phyloP scores from a whole-genome alignment of 1,140 invertebrate species.

The Hestina assimilis region DNA sequence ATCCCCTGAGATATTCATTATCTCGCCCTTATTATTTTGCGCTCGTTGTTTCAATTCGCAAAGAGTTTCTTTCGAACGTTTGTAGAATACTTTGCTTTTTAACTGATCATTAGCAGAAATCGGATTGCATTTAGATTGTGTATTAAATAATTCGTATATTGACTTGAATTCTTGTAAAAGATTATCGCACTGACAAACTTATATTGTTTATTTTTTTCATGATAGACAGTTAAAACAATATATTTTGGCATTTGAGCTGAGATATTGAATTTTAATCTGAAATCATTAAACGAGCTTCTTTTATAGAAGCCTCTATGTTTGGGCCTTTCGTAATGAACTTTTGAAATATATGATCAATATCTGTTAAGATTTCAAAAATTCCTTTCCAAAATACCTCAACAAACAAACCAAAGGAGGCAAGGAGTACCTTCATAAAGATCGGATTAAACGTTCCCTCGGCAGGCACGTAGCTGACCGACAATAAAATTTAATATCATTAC shows the following conservation, averaged over 20 bases:
- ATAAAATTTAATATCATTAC: slow-evolving; percentile 40
- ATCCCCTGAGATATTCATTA: slow-evolving; percentile 28
- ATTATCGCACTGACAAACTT: too few relatives aligned
- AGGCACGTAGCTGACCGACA: slow-evolving; percentile 31
- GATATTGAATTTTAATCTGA: too few relatives aligned
- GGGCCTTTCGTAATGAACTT: too few relatives aligned
- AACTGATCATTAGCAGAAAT: neutral
- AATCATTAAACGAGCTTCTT: too few relatives aligned
- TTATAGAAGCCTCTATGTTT: too few relatives aligned
- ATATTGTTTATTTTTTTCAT: too few relatives aligned
- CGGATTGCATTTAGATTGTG: neutral
- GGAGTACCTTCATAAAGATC: slow-evolving; percentile 14
- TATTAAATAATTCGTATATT: neutral
- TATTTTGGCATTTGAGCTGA: too few relatives aligned
- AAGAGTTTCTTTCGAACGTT: neutral
- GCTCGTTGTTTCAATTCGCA: slow-evolving; percentile 13
- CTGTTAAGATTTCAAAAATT: neutral
- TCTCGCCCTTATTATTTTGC: slow-evolving; percentile 11
- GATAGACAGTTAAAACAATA: too few relatives aligned
- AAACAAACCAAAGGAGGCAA: slow-evolving; percentile 7
- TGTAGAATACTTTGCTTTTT: neutral
- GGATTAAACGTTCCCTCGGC: slow-evolving; percentile 17
- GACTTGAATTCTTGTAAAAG: too few relatives aligned
- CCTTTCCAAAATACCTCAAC: neutral
- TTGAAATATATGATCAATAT: too few relatives aligned